phyloP scores from a whole-genome alignment of 2,113 vertebrate genomes.

The Numida meleagris region DNA sequence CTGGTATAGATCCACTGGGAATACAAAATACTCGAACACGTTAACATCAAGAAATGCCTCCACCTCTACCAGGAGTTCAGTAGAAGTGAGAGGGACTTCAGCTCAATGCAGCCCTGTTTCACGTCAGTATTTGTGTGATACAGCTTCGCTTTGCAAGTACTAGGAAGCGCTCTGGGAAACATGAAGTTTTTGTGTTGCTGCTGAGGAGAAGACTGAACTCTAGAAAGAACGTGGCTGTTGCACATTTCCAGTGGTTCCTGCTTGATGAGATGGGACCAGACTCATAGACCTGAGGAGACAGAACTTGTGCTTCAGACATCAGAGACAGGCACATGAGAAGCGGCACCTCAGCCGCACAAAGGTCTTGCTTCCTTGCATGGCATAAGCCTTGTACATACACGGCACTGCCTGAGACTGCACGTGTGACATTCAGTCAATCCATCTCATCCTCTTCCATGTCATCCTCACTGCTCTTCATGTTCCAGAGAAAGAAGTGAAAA shows the following conservation, averaged over 20 bases:
- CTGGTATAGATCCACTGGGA: not conserved
- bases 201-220: not conserved
- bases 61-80: not conserved
- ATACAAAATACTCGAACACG: not conserved
- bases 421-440: too few relatives aligned
- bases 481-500: not conserved
- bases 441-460: not conserved
- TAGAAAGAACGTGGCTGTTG: not conserved
- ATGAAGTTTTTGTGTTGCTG: not conserved
- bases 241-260: not conserved
- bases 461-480: not conserved
- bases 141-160: not conserved
- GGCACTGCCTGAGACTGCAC: not conserved
- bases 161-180: not conserved
- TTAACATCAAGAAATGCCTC: not conserved
- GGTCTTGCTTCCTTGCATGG: too few relatives aligned
- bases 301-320: rapidly evolving
- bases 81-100: not conserved
- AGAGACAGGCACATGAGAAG: rapidly evolving
- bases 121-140: not conserved
- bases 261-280: not conserved
- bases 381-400: not conserved
- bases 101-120: not conserved
- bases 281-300: not conserved
- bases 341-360: not conserved